Base-by-base conservation (phyloP, 2,888 invertebrate genomes). In the Pantelozetes paolii region DNA sequence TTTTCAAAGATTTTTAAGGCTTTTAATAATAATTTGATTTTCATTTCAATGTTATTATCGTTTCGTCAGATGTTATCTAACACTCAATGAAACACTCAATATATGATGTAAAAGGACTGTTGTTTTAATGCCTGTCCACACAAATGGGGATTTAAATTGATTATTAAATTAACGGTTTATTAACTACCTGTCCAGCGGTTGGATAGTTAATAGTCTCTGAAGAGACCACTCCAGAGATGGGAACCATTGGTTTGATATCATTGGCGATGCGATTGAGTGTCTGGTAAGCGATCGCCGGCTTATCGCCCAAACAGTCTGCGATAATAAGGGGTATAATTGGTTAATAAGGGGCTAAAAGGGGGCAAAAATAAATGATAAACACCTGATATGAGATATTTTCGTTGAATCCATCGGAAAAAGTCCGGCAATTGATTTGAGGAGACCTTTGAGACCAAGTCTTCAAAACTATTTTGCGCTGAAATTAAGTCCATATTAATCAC, bases 181-280 rank as follows among this genome's bases (percentile, higher is more conserved):
- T 26, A 18, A 30, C 15, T 54, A 42, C 62, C 59, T 70, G 23
- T 40, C 54, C 40, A 26, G n/a, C 45, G 26, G 32, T 40, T 11
- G 57, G 54, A 26, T 57, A 54, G 15, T 20, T 57, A 6, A 67
- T 71, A 48, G 76, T 77, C 75, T 80, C 80, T n/a, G 80, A 78
- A 23, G 80, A 78, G 30, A 80, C 74, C 64, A 79, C 77, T 32
- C 79, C 80, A 71, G 78, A 77, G 1, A 76, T 71, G 23, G 80
- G 80, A 71, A 80, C 72, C 74, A 78, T 75, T 36, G 76, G 76
- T 36, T 79, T 76, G 9, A 80, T 74, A 69, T 79, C 79, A 69
- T 79, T 78, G 11, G 80, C 80, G 71, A 81, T 80, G 28, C 40
- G 62, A n/a, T 75, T 69, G 13, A 77, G 45, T 20, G 57, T 57